Conservation (phyloP, 2,888 invertebrate species). For the Aporophyla lueneburgensis region DNA sequence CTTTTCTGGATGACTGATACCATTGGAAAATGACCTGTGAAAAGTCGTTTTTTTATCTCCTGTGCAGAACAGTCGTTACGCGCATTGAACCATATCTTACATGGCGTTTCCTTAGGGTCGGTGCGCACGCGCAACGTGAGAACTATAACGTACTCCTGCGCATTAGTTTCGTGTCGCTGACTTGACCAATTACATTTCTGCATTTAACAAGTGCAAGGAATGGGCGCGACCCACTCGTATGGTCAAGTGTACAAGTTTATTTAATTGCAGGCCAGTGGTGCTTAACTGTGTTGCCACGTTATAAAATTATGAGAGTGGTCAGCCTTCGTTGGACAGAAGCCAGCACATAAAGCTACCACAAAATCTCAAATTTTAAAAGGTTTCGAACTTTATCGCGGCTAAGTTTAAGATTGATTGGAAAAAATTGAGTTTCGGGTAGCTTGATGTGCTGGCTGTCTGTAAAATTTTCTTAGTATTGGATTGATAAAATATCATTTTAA, state of each 20-base stretch:
- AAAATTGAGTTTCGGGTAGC: no score
- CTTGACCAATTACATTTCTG: slow-evolving; percentile 80
- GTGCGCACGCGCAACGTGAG: slow-evolving; percentile 80
- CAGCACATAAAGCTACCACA: no score
- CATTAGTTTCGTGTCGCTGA: slow-evolving; percentile 83
- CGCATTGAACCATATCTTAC: slow-evolving; percentile 87
- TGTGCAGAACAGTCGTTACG: slow-evolving; percentile 79
- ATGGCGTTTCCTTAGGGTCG: slow-evolving; percentile 80
- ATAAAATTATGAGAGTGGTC: slow-evolving; percentile 29
- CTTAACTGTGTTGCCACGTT: slow-evolving; percentile 40
- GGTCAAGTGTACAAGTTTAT: slow-evolving; percentile 66
- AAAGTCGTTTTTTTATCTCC: slow-evolving; percentile 75
- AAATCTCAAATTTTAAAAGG: no score
- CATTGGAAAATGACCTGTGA: slow-evolving; percentile 68
- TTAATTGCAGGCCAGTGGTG: slow-evolving; percentile 60
- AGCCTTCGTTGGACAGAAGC: slow-evolving; percentile 18
- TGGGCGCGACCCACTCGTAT: slow-evolving; percentile 66
- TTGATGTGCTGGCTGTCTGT: no score
- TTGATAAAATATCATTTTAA: slow-evolving; percentile 5
- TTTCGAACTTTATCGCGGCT: no score
- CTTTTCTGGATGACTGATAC: slow-evolving; percentile 50
- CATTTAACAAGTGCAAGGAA: slow-evolving; percentile 83
- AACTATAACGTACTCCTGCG: slow-evolving; percentile 80
- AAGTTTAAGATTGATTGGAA: no score
- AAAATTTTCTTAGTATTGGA: slow-evolving; percentile 12